phyloP scores from a whole-genome alignment of 2,797 vertebrate species.

The Dendrocincla fuliginosa region DNA sequence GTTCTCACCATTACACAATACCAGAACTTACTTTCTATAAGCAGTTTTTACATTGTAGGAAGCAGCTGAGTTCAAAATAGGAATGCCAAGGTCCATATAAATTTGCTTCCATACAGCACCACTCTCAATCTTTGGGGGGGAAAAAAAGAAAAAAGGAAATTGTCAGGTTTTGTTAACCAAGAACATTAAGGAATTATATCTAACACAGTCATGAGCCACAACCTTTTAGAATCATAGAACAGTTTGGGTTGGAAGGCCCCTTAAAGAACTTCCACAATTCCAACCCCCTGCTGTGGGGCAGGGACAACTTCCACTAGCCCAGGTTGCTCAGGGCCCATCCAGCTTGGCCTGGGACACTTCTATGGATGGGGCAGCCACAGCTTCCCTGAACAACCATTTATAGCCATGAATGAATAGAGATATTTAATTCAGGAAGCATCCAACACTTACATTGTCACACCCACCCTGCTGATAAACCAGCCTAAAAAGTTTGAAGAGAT shows the following conservation, averaged over 20 bases:
- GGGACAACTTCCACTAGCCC: background rate
- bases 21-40: constrained; percentile 92
- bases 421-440: background rate
- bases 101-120: constrained; percentile 98
- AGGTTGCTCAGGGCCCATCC: background rate
- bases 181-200: background rate
- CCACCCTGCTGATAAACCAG: constrained; percentile 93
- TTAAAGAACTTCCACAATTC: background rate
- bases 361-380: fast-evolving
- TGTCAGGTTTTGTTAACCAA: constrained; percentile 61
- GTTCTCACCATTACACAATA: background rate
- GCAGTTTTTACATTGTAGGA: constrained; percentile 99
- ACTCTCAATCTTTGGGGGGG: constrained; percentile 86
- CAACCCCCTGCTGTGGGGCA: background rate
- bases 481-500: constrained; percentile 97
- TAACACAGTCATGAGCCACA: background rate
- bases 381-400: background rate
- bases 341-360: background rate
- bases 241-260: background rate
- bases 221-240: background rate
- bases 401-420: background rate
- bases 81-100: constrained; percentile 99
- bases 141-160: background rate
- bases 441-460: constrained; percentile 88
- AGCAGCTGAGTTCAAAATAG: constrained; percentile 97